Conservation (phyloP, 1,140 invertebrate genomes). For the Hycleus phaleratus region DNA sequence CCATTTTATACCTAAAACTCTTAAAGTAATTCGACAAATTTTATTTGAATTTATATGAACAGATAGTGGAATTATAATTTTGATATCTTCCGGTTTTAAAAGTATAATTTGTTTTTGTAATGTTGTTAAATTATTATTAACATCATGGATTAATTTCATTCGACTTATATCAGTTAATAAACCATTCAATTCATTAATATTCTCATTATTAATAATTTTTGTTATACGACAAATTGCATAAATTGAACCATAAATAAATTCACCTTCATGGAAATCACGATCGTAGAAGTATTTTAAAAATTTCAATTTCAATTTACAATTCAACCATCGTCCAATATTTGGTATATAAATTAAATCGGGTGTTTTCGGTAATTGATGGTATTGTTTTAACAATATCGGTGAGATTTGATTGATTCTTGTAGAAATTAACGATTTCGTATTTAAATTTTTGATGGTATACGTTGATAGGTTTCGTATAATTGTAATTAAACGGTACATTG, state of each 20-base stretch:
- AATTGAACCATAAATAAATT: slow-evolving; percentile 36
- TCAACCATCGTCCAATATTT: slow-evolving; percentile 35
- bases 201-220: slow-evolving; percentile 33
- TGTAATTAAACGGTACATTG: no score
- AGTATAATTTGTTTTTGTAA: slow-evolving; percentile 31
- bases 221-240: slow-evolving; percentile 37
- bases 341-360: slow-evolving; percentile 39
- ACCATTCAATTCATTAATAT: slow-evolving; percentile 26
- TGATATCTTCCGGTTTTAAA: slow-evolving; percentile 35
- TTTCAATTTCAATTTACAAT: slow-evolving; percentile 36
- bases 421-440: no score
- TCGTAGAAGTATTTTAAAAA: slow-evolving; percentile 35
- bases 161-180: slow-evolving; percentile 27
- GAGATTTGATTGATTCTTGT: no score
- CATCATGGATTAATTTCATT: slow-evolving; percentile 27
- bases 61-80: slow-evolving; percentile 36
- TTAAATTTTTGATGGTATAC: no score
- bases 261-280: slow-evolving; percentile 37
- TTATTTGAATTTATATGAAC: slow-evolving; percentile 27
- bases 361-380: slow-evolving; percentile 21
- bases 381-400: no score
- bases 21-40: slow-evolving; percentile 23
- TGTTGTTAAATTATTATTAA: slow-evolving; percentile 24
- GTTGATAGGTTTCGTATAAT: no score
- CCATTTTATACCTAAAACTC: slow-evolving; percentile 36